These are phyloP conservation scores for Syndactyla subalaris DNA, from an alignment of 2,797 vertebrate genomes.

Conservation along the genomic window DNA sequence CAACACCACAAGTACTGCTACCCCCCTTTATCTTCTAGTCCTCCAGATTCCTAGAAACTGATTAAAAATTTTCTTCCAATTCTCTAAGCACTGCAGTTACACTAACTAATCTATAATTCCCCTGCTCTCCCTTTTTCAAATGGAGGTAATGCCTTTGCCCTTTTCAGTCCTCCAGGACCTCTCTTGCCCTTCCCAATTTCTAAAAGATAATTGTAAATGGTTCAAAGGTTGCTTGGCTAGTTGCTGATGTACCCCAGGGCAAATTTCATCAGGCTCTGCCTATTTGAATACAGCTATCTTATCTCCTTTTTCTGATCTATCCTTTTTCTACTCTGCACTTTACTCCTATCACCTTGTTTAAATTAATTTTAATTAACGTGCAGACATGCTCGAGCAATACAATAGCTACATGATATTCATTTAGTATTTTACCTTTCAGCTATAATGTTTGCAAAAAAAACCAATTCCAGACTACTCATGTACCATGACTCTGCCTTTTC, in stretches of 20 bases:
- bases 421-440: slow-evolving; percentile 4
- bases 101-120: slow-evolving; percentile 2
- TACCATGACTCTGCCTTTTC: background rate
- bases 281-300: slow-evolving; percentile 65
- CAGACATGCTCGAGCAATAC: slow-evolving; percentile 31
- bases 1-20: background rate
- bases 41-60: slow-evolving; percentile 6
- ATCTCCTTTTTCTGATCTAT: slow-evolving; percentile 57
- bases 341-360: slow-evolving; percentile 47
- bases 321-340: slow-evolving; percentile 50
- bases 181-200: slow-evolving; percentile 36
- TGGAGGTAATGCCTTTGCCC: background rate
- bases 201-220: slow-evolving; percentile 63
- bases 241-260: slow-evolving; percentile 57
- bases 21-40: background rate
- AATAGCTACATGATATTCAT: background rate
- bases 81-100: background rate
- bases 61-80: slow-evolving; percentile 18
- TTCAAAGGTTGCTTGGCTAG: slow-evolving; percentile 67
- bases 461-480: background rate
- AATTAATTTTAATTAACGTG: slow-evolving; percentile 49
- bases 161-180: slow-evolving; percentile 45
- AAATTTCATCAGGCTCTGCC: slow-evolving; percentile 65
- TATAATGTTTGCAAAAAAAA: background rate
- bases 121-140: background rate